A percentile compares a stretch with the other conserved stretches of the same genome.
Conservation (phyloP, 2,888 invertebrate genomes). For the Polyploca ridens region DNA sequence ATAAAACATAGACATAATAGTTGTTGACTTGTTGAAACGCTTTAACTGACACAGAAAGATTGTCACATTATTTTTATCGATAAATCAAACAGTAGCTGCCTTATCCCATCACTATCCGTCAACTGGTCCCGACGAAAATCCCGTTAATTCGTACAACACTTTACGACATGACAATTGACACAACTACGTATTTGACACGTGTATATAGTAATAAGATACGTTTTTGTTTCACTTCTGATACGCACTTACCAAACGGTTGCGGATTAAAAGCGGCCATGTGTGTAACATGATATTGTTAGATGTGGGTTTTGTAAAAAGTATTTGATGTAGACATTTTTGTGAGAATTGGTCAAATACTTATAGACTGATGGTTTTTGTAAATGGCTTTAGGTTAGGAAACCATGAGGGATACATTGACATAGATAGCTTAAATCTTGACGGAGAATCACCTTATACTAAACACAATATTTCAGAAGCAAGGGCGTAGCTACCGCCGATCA, state of each 20-base stretch:
- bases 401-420: no score
- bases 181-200: slow-evolving; percentile 44
- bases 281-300: slow-evolving; percentile 21
- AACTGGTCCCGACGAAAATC: slow-evolving; percentile 30
- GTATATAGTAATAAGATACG: slow-evolving; percentile 33
- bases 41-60: no score
- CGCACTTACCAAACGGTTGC: slow-evolving; percentile 11
- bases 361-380: not conserved
- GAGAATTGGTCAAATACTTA: not conserved
- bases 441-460: no score
- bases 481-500: no score
- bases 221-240: slow-evolving; percentile 30
- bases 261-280: slow-evolving; percentile 6
- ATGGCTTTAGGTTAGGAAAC: no score
- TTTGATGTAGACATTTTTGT: not conserved
- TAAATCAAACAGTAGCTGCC: slow-evolving; percentile 20
- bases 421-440: no score
- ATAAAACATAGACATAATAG: no score
- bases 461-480: no score
- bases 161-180: slow-evolving; percentile 50
- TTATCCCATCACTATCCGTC: slow-evolving; percentile 41
- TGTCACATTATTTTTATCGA: slow-evolving; percentile 32
- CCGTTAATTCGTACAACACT: slow-evolving; percentile 59
- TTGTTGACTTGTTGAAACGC: no score
- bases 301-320: not conserved